phyloP scores from a whole-genome alignment of 2,888 invertebrate genomes.

The Hylaea fasciaria region DNA sequence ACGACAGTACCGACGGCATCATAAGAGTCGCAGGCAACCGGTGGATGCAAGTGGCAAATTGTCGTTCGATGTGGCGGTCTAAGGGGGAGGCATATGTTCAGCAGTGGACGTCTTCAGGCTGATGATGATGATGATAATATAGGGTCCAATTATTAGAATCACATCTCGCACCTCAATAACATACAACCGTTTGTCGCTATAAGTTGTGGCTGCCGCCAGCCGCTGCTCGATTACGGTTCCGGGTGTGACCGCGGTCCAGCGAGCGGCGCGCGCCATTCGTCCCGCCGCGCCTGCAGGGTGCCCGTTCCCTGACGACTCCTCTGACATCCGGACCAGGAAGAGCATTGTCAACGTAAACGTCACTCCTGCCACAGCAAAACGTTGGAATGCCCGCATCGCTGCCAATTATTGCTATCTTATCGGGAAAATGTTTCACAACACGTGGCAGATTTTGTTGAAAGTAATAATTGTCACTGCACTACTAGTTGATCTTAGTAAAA shows the following conservation, averaged over 20 bases:
- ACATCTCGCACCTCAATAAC: slow-evolving; percentile 42
- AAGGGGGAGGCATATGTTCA: too few species aligned
- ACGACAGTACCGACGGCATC: too few species aligned
- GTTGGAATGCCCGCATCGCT: slow-evolving; percentile 58
- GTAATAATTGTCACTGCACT: background rate
- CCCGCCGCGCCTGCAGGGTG: slow-evolving; percentile 41
- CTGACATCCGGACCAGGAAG: slow-evolving; percentile 51
- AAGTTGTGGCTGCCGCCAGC: slow-evolving; percentile 19
- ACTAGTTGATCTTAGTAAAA: background rate
- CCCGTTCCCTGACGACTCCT: slow-evolving; percentile 38
- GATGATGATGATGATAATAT: too few species aligned
- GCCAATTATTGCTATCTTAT: slow-evolving; percentile 21
- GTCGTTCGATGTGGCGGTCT: too few species aligned
- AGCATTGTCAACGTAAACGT: slow-evolving; percentile 50
- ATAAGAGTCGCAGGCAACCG: too few species aligned
- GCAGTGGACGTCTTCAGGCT: too few species aligned
- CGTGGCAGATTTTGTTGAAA: slow-evolving; percentile 4
- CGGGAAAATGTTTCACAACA: slow-evolving; percentile 8
- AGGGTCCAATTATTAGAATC: too few species aligned
- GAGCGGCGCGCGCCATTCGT: slow-evolving; percentile 35
- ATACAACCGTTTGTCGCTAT: slow-evolving; percentile 35
- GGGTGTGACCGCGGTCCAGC: slow-evolving; percentile 1
- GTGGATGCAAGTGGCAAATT: too few species aligned
- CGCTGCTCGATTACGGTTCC: slow-evolving; percentile 8
- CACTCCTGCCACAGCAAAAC: slow-evolving; percentile 50